Conservation (phyloP, 2,888 invertebrate species). For the Poecilobothrus nobilitatus region DNA sequence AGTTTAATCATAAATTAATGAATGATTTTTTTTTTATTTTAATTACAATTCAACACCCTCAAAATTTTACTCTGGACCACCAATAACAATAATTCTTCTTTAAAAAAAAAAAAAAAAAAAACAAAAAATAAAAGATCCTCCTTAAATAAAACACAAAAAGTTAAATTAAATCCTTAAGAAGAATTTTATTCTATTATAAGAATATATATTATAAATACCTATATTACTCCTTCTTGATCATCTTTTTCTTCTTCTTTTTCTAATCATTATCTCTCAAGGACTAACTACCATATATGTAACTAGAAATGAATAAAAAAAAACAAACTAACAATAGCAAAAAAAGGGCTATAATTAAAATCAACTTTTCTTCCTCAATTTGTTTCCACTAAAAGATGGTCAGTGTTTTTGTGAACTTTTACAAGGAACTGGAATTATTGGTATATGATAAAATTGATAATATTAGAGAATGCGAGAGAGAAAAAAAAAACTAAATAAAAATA, state of each 20-base stretch:
- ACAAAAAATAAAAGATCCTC: not conserved
- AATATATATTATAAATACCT: too few relatives aligned
- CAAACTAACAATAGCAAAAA: not conserved
- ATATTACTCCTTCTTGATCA: too few relatives aligned
- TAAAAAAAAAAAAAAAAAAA: too few relatives aligned
- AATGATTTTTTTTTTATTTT: not conserved
- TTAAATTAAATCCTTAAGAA: not conserved
- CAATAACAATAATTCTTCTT: too few relatives aligned
- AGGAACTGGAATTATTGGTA: too few relatives aligned
- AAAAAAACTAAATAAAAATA: too few relatives aligned
- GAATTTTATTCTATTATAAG: not conserved
- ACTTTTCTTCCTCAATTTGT: constrained; percentile 1
- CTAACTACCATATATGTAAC: too few relatives aligned
- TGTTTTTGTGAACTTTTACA: not conserved
- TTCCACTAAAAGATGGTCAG: not conserved
- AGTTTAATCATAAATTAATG: too few relatives aligned
- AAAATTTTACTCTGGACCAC: not conserved
- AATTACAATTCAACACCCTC: not conserved
- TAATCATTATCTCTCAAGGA: not conserved
- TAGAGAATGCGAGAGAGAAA: too few relatives aligned
- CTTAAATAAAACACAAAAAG: not conserved
- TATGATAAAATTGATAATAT: too few relatives aligned
- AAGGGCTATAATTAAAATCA: not conserved
- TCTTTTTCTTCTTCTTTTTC: not conserved
- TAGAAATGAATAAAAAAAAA: not conserved